Conservation (phyloP, 1,140 invertebrate genomes). For the Papilio polytes region DNA sequence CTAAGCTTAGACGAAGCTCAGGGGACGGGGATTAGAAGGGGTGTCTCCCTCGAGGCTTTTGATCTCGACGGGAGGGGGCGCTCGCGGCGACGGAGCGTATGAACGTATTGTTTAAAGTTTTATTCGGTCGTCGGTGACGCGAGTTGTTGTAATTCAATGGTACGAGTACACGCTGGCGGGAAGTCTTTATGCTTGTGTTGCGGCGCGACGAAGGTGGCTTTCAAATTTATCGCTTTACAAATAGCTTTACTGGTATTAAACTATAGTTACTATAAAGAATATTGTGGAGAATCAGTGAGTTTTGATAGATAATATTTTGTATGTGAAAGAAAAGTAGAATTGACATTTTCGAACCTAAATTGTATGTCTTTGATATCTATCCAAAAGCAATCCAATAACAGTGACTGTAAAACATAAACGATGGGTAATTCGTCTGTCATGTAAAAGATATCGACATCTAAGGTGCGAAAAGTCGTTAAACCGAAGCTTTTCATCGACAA, state of each 20-base stretch:
- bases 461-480: slow-evolving; percentile 29
- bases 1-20: slow-evolving; percentile 32
- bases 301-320: not conserved
- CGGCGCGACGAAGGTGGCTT: not conserved
- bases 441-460: not conserved
- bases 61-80: slow-evolving; percentile 41
- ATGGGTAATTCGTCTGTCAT: not conserved
- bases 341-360: not conserved
- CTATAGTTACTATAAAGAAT: not conserved
- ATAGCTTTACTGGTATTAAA: not conserved
- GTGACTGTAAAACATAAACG: not conserved
- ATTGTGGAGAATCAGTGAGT: not conserved
- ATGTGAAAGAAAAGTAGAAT: not conserved
- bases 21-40: slow-evolving; percentile 38
- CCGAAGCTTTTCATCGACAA: slow-evolving; percentile 29
- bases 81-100: slow-evolving; percentile 38
- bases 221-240: slow-evolving; percentile 27
- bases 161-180: slow-evolving; percentile 33
- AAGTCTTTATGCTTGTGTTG: not conserved
- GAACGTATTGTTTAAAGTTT: slow-evolving; percentile 55
- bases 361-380: not conserved
- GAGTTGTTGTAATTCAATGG: slow-evolving; percentile 52
- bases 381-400: not conserved
- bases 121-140: slow-evolving; percentile 44
- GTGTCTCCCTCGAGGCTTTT: slow-evolving; percentile 45